Percentiles rank a stretch among this genome's conserved stretches.
Conservation (phyloP, 2,113 vertebrate genomes). For the Takifugu bimaculatus region DNA sequence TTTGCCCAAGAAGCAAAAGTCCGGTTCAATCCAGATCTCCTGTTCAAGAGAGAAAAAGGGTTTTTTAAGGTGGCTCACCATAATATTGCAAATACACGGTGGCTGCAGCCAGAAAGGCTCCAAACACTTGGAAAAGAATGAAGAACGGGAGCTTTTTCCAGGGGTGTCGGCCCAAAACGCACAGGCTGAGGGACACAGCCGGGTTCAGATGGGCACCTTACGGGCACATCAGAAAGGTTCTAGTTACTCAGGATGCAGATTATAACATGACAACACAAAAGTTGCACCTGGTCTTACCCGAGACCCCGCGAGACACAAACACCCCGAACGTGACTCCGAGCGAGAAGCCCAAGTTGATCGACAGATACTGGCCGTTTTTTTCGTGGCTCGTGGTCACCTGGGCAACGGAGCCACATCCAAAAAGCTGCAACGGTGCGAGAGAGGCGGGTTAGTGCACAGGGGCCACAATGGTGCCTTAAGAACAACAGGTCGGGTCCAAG, state of each 20-base stretch:
- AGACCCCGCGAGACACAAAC: constrained; percentile 76
- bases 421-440: constrained; percentile 65
- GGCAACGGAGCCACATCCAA: constrained; percentile 75
- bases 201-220: constrained; percentile 87
- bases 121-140: constrained; percentile 62
- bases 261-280: no score
- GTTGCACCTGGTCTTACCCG: constrained; percentile 60
- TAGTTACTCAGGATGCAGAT: no score
- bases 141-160: constrained; percentile 82
- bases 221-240: no score
- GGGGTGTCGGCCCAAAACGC: constrained; percentile 70
- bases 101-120: constrained; percentile 74
- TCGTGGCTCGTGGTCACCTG: constrained; percentile 75
- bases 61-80: constrained; percentile 59
- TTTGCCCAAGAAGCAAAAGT: no score
- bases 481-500: neutral
- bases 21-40: neutral
- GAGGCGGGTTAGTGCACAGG: neutral
- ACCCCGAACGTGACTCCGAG: constrained; percentile 75
- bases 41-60: neutral
- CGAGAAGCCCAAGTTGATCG: constrained; percentile 74
- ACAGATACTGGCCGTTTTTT: constrained; percentile 75
- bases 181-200: constrained; percentile 78
- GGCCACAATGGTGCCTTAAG: neutral
- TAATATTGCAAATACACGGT: constrained; percentile 75